Evolutionary conservation across 2,888 invertebrate genomes (phyloP).

Genomic region (Limnephilus rhombicus): DNA sequence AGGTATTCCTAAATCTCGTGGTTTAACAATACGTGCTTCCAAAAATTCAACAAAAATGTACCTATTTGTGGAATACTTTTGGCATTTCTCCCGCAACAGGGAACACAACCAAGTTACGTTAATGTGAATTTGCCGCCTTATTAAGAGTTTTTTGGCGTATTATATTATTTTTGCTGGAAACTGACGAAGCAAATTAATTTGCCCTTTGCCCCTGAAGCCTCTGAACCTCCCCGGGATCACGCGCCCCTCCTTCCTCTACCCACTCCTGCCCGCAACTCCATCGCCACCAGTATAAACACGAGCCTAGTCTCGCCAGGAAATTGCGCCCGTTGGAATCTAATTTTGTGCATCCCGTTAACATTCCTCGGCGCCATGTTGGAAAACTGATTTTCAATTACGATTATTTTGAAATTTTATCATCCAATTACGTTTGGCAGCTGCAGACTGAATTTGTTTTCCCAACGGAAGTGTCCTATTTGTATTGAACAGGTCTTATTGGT

Average conservation of each 20-base stretch:
- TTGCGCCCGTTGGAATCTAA: slow-evolving; percentile 64
- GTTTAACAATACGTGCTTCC: slow-evolving; percentile 7
- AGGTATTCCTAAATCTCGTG: slow-evolving; percentile 3
- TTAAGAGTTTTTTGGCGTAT: slow-evolving; percentile 38
- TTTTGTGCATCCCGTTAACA: slow-evolving; percentile 64
- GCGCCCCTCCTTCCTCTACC: background rate
- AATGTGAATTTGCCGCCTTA: slow-evolving; percentile 17
- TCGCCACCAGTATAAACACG: slow-evolving; percentile 30
- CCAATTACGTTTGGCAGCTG: slow-evolving; percentile 47
- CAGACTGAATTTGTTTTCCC: slow-evolving; percentile 27
- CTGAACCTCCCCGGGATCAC: slow-evolving; percentile 38
- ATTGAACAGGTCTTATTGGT: background rate
- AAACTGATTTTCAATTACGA: slow-evolving; percentile 60
- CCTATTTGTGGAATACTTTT: slow-evolving; percentile 33
- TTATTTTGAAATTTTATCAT: slow-evolving; percentile 58
- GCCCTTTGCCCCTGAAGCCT: slow-evolving; percentile 34
- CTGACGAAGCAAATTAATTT: slow-evolving; percentile 58
- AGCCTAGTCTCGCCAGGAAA: slow-evolving; percentile 62
- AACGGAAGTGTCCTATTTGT: background rate
- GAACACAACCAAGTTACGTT: slow-evolving; percentile 42
- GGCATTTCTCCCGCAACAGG: slow-evolving; percentile 29
- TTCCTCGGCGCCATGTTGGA: slow-evolving; percentile 56
- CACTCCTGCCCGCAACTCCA: background rate
- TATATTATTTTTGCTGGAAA: slow-evolving; percentile 17
- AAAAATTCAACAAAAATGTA: slow-evolving; percentile 8